These are phyloP conservation scores for Iphiclides podalirius DNA, from an alignment of 2,888 invertebrate genomes.

Conservation along the genomic window DNA sequence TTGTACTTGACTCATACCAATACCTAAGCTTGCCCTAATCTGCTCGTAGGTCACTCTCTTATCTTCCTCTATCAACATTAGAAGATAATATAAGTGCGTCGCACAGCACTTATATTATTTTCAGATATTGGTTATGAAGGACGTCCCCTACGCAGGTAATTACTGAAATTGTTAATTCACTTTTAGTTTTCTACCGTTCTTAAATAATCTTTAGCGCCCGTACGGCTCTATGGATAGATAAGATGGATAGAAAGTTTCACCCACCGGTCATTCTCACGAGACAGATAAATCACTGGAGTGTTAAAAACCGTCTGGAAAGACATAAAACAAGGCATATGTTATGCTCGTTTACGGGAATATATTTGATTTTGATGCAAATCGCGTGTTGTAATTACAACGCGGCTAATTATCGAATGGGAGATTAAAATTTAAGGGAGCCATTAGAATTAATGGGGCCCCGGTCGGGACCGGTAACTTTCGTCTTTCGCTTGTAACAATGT, in stretches of 20 bases:
- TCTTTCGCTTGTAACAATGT: background rate
- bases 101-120: too few relatives aligned
- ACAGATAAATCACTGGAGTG: background rate
- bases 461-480: background rate
- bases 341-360: slow-evolving; percentile 9
- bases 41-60: too few relatives aligned
- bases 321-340: slow-evolving; percentile 6
- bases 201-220: too few relatives aligned
- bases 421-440: slow-evolving; percentile 13
- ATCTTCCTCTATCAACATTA: too few relatives aligned
- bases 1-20: too few relatives aligned
- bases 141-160: too few relatives aligned
- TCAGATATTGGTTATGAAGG: too few relatives aligned
- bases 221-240: too few relatives aligned
- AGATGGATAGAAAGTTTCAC: background rate
- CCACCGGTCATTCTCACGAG: background rate
- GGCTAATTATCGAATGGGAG: slow-evolving; percentile 16
- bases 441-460: slow-evolving; percentile 6
- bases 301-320: slow-evolving; percentile 12
- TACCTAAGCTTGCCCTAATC: too few relatives aligned
- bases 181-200: too few relatives aligned
- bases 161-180: too few relatives aligned
- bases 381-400: slow-evolving; percentile 7
- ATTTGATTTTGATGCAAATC: slow-evolving; percentile 19
- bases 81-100: too few relatives aligned